A percentile compares a stretch with the other conserved stretches of the same genome.
Evolutionary conservation across 2,888 invertebrate genomes (phyloP).

Genomic region (Phyllotreta cruciferae): DNA sequence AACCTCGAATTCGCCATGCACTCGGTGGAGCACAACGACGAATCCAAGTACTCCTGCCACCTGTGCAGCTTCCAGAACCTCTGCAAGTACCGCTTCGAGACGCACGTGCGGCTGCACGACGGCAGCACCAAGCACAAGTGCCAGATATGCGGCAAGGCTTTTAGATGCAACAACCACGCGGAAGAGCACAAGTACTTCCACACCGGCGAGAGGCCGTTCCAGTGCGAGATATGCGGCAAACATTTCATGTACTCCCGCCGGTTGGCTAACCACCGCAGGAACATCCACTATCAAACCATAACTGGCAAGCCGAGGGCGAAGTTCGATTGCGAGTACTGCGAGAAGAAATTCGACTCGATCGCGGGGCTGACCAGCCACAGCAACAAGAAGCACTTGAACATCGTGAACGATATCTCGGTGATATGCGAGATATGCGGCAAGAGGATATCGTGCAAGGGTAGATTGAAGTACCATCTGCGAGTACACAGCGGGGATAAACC

Average conservation of each 20-base stretch:
- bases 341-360: slow-evolving; percentile 55
- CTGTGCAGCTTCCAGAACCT: slow-evolving; percentile 43
- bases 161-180: slow-evolving; percentile 61
- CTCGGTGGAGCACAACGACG: slow-evolving; percentile 31
- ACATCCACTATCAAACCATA: slow-evolving; percentile 61
- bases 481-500: slow-evolving; percentile 62
- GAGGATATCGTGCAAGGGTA: slow-evolving; percentile 53
- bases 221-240: slow-evolving; percentile 56
- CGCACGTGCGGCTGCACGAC: slow-evolving; percentile 58
- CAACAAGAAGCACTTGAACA: slow-evolving; percentile 46
- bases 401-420: slow-evolving; percentile 60
- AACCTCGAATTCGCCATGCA: slow-evolving; percentile 36
- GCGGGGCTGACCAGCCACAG: slow-evolving; percentile 52
- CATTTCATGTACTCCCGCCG: slow-evolving; percentile 64
- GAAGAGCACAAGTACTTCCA: slow-evolving; percentile 61
- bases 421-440: slow-evolving; percentile 57
- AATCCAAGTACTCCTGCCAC: slow-evolving; percentile 35
- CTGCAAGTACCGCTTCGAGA: slow-evolving; percentile 49
- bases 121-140: slow-evolving; percentile 45
- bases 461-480: slow-evolving; percentile 54
- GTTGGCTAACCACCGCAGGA: slow-evolving; percentile 62
- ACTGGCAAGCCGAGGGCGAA: slow-evolving; percentile 52
- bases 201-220: slow-evolving; percentile 60
- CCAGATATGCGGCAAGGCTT: slow-evolving; percentile 47
- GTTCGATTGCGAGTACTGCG: slow-evolving; percentile 56